Base-by-base conservation (phyloP, 2,113 vertebrate genomes). In the Physeter macrocephalus region DNA sequence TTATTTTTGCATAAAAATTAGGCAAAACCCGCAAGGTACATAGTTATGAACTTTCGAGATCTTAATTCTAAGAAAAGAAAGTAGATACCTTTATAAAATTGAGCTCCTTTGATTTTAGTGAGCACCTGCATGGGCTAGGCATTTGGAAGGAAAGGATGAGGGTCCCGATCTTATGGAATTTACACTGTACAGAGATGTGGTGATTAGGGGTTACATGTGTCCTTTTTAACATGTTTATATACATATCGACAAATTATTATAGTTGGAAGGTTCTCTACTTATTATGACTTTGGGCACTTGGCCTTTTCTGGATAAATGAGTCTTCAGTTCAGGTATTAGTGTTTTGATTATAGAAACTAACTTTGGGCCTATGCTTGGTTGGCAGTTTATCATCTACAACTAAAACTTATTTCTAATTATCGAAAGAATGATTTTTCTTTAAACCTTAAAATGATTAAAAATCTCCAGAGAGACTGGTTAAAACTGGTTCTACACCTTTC, bases 331-430 rank as follows among this genome's bases (percentile, higher is more conserved):
- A 59, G 0, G 5, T 36, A 46, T 84, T 96, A 14, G 0, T 94
- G 71, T 92, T 39, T 86, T 57, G 72, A 71, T 81, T 88, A 0
- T 88, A 61, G 78, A 97, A 95, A 39, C 64, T 87, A 78, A 18
- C 15, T 93, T 57, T 87, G 29, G 88, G 13, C 21, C 52, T 91
- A 11, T 92, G 59, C 90, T 72, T 91, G 31, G 4, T 13, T 62
- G 80, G 72, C 10, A 94, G 15, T 94, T 64, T 93, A 12, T 93
- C 69, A 3, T 81, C 34, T 97, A 52, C 78, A 97, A 86, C 64
- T 75, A 39, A 94, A 86, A 77, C 88, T 96, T 92, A 17, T 96
- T 64, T 95, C 23, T 77, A 64, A 64, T 72, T 90, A 66, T 87
- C 83, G 64, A 82, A 84, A 81, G 23, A 85, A 92, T 36, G 25